Evolutionary conservation across 2,797 vertebrate genomes (phyloP).

Genomic region (Basileuterus tristriatus): DNA sequence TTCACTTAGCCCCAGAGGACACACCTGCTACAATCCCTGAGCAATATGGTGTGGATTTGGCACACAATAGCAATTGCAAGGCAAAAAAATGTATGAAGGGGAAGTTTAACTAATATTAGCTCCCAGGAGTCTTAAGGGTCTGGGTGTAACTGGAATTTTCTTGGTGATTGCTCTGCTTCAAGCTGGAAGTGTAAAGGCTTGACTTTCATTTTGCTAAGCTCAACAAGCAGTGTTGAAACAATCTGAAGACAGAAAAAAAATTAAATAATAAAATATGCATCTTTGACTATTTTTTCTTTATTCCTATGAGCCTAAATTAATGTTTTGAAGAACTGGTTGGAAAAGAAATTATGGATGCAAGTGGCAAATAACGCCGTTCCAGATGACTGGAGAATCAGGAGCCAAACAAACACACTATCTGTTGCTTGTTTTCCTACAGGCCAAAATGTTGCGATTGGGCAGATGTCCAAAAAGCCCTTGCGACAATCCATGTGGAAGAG

Average conservation of each 20-base stretch:
- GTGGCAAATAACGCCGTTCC: conserved; percentile 23
- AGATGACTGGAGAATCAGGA: conserved; percentile 45
- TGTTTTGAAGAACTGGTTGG: not conserved
- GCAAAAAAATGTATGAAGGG: not conserved
- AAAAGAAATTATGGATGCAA: conserved; percentile 48
- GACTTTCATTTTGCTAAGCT: not conserved
- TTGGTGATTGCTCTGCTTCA: not conserved
- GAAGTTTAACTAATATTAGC: conserved; percentile 4
- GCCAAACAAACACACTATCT: conserved; percentile 59
- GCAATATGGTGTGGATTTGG: not conserved
- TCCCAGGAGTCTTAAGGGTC: not conserved
- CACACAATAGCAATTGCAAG: not conserved
- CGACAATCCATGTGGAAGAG: conserved; percentile 44
- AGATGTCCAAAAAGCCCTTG: conserved; percentile 58
- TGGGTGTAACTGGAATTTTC: not conserved
- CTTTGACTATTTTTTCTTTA: not conserved
- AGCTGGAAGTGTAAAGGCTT: not conserved
- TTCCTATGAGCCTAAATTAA: not conserved
- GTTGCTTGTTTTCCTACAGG: conserved; percentile 62
- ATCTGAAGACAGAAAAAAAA: not conserved
- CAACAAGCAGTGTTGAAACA: not conserved
- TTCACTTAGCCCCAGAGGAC: not conserved
- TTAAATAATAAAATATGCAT: not conserved
- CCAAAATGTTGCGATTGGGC: conserved; percentile 60
- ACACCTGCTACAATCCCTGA: not conserved